Evolutionary conservation across 2,113 vertebrate species (phyloP), one percentile per base, ranked within the genome.

Genomic region (Vidua macroura): DNA sequence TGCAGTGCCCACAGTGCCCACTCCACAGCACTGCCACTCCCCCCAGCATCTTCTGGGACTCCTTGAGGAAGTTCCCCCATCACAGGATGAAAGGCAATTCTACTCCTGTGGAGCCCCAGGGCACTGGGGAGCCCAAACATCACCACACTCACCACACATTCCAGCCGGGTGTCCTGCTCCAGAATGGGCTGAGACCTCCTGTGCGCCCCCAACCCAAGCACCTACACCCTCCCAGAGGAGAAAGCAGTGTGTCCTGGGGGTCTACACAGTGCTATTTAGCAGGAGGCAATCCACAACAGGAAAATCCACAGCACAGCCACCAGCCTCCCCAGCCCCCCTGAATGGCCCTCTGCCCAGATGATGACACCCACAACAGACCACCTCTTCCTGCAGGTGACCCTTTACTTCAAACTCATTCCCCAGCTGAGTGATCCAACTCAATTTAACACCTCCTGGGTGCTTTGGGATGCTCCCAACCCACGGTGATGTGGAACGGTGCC

Each of bases 121-220:
- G 39, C 19, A 39, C 37, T 21, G 6, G 25, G 39, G 11, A 76
- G 27, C 2, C 27, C 7, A 16, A 16, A 13, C 52, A 69, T 35
- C 7, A 9, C 28, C 63, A 15, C 1, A 1, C 30, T 14, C 23
- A 3, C 14, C 33, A n/a, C 3, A 6, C 4, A 39, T 27, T 18
- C 18, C 4, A 1, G 28, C 44, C 33, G 53, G 4, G 8, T 48
- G 22, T 52, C 39, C 2, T 0, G 44, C 68, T 56, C 60, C 86
- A 62, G 23, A 20, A 31, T 0, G 7, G 37, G 41, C 62, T 13
- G 30, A 70, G 28, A 28, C 7, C 3, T 5, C 4, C 1, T 6
- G 11, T 6, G 28, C 13, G 22, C 27, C 67, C 43, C 30, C 35
- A 73, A 2, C 25, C 15, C 52, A 41, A 19, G 15, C 35, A 27